Percentiles rank a stretch among this genome's conserved stretches.
Conservation (phyloP, 2,797 vertebrate genomes). For the Borostomias antarcticus region DNA sequence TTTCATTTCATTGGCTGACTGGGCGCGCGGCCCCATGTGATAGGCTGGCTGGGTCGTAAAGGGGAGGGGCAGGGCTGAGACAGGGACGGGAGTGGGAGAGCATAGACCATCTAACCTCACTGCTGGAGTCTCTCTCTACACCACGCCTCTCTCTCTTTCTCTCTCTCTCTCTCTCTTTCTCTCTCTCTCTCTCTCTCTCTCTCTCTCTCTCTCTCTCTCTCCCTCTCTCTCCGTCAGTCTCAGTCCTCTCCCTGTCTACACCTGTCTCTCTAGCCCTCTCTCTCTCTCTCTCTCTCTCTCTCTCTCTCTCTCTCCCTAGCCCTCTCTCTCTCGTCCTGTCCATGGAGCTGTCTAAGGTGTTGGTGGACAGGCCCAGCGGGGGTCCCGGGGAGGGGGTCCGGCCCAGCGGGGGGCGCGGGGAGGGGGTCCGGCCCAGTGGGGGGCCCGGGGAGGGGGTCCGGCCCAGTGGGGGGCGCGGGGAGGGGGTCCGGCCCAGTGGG, state of each 20-base stretch:
- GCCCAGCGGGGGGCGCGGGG: too few relatives aligned
- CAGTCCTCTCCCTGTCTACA: background rate
- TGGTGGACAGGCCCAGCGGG: too few relatives aligned
- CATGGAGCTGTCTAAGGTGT: too few relatives aligned
- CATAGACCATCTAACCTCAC: background rate
- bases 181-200: background rate
- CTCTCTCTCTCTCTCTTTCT: background rate
- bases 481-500: too few relatives aligned
- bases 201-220: background rate
- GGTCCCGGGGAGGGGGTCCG: too few relatives aligned
- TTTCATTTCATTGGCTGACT: too few relatives aligned
- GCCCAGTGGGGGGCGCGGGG: too few relatives aligned
- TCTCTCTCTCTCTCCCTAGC: background rate
- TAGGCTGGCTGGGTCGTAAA: slow-evolving; percentile 24
- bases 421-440: too few relatives aligned
- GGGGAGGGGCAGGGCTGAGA: background rate
- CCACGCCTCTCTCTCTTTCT: background rate
- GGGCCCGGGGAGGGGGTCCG: too few relatives aligned
- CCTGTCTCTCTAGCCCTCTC: background rate
- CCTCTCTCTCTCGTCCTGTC: too few relatives aligned
- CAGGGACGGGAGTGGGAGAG: slow-evolving; percentile 37
- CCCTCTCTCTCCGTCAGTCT: background rate
- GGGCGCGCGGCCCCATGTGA: background rate
- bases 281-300: background rate
- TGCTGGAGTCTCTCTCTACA: slow-evolving; percentile 8